Conservation (phyloP, 2,797 vertebrate genomes). For the Gambusia yucatana region DNA sequence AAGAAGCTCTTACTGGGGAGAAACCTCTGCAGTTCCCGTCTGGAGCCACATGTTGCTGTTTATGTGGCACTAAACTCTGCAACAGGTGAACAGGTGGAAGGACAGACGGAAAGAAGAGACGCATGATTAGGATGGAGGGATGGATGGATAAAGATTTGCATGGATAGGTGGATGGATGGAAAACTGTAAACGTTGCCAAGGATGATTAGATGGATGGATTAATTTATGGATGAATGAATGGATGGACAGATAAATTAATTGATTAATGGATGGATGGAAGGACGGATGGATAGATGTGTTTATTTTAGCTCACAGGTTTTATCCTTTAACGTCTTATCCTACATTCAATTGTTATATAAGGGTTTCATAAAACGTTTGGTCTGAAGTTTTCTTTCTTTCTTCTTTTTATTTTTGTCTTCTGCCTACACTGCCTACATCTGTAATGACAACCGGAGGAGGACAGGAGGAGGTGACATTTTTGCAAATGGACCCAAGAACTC, state of each 20-base stretch:
- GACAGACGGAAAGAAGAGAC: not conserved
- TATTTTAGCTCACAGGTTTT: not conserved
- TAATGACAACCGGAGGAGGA: conserved; percentile 17
- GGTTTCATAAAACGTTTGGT: not conserved
- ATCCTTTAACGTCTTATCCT: not conserved
- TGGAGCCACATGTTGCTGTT: not conserved
- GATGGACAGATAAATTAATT: not conserved
- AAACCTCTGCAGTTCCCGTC: not conserved
- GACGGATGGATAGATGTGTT: not conserved
- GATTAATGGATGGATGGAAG: too few species aligned
- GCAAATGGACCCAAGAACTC: conserved; percentile 8
- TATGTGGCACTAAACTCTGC: not conserved
- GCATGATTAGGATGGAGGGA: not conserved
- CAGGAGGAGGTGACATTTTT: conserved; percentile 6
- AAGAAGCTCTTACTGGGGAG: not conserved
- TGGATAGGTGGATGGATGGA: not conserved
- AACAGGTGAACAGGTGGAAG: not conserved
- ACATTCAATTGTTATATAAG: not conserved
- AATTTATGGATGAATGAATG: not conserved
- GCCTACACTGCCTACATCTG: conserved; percentile 4
- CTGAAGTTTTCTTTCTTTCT: not conserved
- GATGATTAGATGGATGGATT: not conserved
- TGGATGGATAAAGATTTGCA: not conserved
- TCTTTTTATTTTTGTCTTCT: not conserved
- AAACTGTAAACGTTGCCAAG: too few species aligned